Evolutionary conservation across 1,140 invertebrate genomes (phyloP), one percentile per base, ranked within the genome.

Genomic region (Drosophila prosaltans): DNA sequence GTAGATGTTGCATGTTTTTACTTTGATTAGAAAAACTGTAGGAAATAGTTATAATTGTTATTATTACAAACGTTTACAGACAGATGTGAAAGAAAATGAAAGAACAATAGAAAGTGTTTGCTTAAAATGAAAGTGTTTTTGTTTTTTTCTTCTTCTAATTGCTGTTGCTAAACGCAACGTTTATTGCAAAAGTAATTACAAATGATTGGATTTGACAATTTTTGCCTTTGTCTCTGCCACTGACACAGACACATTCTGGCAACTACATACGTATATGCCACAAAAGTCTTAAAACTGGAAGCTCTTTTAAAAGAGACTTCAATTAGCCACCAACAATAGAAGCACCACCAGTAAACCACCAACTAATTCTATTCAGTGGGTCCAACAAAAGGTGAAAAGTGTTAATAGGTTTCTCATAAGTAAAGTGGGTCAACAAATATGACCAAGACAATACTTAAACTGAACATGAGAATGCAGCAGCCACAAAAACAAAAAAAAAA

Each of bases 341-440:
- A 7, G 21, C 9, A 8, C 6, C 45, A 48, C 41, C 11, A 43
- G 41, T 43, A 21, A n/a, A 45, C 43, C 45, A 48, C 11, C 45
- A 9, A 1, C 45, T 24, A 4, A 21, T 48, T 26, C n/a, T 43
- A 43, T 16, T 4, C 41, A 48, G 45, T 5, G 8, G 45, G 57
- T 58, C 32, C 8, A 48, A 58, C 30, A 57, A 67, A 67, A 89
- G 85, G 85, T 90, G 86, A 82, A 80, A 85, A 85, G 85, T 90
- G 85, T 90, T 90, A 90, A 90, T 79, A 90, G 86, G 75, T 80
- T 79, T 81, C 81, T 65, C 78, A 85, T 86, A 79, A 81, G 72
- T 74, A 45, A 85, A 85, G 74, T 90, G 81, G 85, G 85, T 90
- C 81, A 89, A 74, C 78, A 59, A 59, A 39, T 59, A 74, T 69